Evolutionary conservation across 2,888 invertebrate genomes (phyloP).

Genomic region (Lysandra coridon): DNA sequence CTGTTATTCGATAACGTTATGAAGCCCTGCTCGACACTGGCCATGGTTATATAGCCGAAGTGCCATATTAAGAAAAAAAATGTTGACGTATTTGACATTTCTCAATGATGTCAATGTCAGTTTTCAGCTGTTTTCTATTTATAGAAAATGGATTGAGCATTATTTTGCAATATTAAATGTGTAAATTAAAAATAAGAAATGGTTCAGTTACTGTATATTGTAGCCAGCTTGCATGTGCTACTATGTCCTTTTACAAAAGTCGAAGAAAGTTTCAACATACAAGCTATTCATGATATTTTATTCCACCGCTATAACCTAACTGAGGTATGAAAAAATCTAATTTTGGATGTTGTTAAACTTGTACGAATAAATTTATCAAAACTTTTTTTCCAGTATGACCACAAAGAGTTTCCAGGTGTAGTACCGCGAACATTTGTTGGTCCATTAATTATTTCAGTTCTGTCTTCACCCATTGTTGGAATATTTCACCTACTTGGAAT

Average conservation of each 20-base stretch:
- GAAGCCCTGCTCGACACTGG: too few species aligned
- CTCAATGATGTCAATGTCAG: background rate
- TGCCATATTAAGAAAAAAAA: too few species aligned
- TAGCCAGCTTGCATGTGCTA: conserved; percentile 89
- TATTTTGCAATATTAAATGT: conserved; percentile 43
- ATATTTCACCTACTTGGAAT: conserved; percentile 84
- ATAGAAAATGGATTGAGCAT: conserved; percentile 39
- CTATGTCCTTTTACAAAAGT: conserved; percentile 98
- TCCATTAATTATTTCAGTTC: conserved; percentile 88
- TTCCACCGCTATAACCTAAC: conserved; percentile 92
- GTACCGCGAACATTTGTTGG: conserved; percentile 98
- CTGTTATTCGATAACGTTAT: too few species aligned
- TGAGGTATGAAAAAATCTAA: conserved; percentile 84
- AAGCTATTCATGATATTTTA: conserved; percentile 98
- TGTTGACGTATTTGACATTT: too few species aligned
- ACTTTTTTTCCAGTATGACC: conserved; percentile 91
- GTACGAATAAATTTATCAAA: background rate
- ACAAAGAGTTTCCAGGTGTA: conserved; percentile 97
- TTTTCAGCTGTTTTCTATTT: conserved; percentile 34
- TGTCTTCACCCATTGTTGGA: conserved; percentile 88
- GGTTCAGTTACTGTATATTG: conserved; percentile 87
- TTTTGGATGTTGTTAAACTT: conserved; percentile 57
- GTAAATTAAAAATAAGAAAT: conserved; percentile 65
- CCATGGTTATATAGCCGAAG: too few species aligned
- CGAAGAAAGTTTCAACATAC: conserved; percentile 99